Conservation (phyloP, 2,797 vertebrate species). For the Gastrophryne carolinensis region DNA sequence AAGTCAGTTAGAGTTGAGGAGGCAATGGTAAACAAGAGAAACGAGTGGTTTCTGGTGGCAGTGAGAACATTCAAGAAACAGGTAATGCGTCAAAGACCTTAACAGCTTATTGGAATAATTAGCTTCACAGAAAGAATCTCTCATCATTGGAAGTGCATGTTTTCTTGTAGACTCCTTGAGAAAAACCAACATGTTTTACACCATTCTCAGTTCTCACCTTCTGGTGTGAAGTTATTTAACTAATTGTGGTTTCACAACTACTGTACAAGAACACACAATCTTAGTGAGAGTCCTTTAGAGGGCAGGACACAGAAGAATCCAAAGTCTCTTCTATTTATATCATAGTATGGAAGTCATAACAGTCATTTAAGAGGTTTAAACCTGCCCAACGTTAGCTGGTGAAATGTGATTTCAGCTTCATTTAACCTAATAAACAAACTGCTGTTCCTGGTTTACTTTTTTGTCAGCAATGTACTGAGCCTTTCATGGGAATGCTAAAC, state of each 20-base stretch:
- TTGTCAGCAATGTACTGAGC: neutral
- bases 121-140: neutral
- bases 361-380: neutral
- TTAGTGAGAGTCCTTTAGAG: neutral
- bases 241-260: slow-evolving; percentile 34
- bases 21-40: too few species aligned
- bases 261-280: neutral
- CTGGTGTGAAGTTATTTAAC: slow-evolving; percentile 1
- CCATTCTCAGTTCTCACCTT: slow-evolving; percentile 2
- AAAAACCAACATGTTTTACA: slow-evolving; percentile 38
- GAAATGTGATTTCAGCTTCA: neutral
- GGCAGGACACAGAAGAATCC: neutral
- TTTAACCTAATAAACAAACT: slow-evolving; percentile 5
- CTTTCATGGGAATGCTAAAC: neutral
- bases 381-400: neutral
- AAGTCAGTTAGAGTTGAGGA: too few species aligned
- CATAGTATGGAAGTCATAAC: neutral
- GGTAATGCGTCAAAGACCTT: neutral
- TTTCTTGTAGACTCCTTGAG: slow-evolving; percentile 8
- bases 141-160: neutral
- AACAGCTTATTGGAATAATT: neutral
- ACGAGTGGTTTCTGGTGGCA: too few species aligned
- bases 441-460: neutral
- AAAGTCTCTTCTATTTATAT: neutral
- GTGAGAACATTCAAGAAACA: neutral